These are phyloP conservation scores for Deroptyus accipitrinus DNA, from an alignment of 2,113 vertebrate genomes.

Conservation along the genomic window DNA sequence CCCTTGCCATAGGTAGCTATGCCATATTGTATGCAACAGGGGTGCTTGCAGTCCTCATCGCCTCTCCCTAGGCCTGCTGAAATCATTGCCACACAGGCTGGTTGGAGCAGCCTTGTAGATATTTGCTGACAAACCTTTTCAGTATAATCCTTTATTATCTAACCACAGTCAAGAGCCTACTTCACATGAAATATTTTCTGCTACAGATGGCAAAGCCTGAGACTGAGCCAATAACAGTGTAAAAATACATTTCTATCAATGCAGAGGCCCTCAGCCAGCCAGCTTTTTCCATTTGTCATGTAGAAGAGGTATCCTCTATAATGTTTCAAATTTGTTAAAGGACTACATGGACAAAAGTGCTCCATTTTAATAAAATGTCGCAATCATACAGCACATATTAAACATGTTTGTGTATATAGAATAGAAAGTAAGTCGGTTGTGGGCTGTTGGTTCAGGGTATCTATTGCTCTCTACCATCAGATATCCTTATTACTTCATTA, in stretches of 20 bases:
- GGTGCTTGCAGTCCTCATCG: neutral
- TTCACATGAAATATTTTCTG: conserved; percentile 42
- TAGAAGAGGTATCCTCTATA: neutral
- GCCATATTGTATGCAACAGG: neutral
- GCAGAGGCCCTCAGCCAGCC: neutral
- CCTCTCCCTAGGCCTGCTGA: neutral
- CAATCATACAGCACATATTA: neutral
- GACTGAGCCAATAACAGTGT: conserved; percentile 19
- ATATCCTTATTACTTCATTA: neutral
- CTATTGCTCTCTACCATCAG: neutral
- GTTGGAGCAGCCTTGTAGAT: neutral
- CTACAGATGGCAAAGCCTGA: conserved; percentile 55
- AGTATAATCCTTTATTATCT: conserved; percentile 33
- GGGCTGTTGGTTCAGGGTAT: neutral
- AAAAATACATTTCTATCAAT: conserved; percentile 26
- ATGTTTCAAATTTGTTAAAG: neutral
- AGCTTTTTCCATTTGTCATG: neutral
- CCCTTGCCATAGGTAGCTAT: neutral
- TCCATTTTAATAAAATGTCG: neutral
- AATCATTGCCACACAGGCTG: neutral
- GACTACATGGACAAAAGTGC: neutral
- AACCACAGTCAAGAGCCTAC: conserved; percentile 24
- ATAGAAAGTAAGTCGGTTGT: neutral
- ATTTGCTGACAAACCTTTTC: conserved; percentile 53
- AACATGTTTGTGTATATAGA: neutral